A percentile compares a stretch with the other conserved stretches of the same genome.
Conservation (phyloP, 2,888 invertebrate species). For the Incurvaria masculella region DNA sequence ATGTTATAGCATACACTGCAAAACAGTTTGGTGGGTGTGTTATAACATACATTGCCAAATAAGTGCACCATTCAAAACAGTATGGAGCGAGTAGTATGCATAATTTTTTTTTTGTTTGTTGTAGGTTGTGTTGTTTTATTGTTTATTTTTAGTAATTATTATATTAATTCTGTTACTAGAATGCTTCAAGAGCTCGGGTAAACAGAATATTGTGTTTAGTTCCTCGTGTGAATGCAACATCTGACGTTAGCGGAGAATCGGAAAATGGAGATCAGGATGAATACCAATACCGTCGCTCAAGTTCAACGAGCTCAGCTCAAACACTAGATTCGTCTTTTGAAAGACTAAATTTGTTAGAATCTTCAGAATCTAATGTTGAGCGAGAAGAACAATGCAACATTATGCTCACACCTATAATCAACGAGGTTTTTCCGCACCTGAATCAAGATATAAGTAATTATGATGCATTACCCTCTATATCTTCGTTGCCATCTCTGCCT, state of each 20-base stretch:
- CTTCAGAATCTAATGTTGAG: background rate
- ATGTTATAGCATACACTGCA: no score
- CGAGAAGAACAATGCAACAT: background rate
- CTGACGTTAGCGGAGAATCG: conserved; percentile 3
- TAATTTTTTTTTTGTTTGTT: no score
- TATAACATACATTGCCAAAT: background rate
- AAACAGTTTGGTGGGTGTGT: conserved; percentile 1
- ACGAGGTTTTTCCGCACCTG: background rate
- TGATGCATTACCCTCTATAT: conserved; percentile 2
- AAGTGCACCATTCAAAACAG: background rate
- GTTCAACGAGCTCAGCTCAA: background rate
- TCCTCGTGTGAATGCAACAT: background rate
- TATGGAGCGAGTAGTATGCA: no score
- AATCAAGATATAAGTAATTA: conserved; percentile 1
- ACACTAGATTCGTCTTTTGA: conserved; percentile 1
- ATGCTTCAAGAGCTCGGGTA: no score
- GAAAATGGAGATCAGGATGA: conserved; percentile 2
- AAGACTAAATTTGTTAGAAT: background rate
- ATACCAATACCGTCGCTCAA: background rate
- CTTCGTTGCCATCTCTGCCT: no score
- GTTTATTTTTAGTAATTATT: no score
- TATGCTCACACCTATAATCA: background rate
- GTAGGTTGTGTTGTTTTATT: no score
- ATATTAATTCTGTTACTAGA: no score
- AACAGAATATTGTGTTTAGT: no score